These are phyloP conservation scores for Phyllotreta striolata DNA, from an alignment of 2,888 invertebrate species.

Conservation along the genomic window DNA sequence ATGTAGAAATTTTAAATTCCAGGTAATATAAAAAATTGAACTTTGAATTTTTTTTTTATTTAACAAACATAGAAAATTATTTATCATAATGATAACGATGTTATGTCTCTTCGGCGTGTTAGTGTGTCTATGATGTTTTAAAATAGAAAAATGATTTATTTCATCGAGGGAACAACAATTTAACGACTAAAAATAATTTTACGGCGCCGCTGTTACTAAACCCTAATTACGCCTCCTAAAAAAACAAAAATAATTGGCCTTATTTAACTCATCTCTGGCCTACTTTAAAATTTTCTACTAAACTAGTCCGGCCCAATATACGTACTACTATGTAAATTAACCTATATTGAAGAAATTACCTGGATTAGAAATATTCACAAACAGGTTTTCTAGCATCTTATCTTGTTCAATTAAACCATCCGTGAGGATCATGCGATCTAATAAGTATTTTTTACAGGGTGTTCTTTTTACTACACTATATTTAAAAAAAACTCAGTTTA, in stretches of 20 bases:
- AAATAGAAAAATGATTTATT: neutral
- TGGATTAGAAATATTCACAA: constrained; percentile 48
- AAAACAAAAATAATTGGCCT: constrained; percentile 16
- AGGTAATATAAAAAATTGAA: too few species aligned
- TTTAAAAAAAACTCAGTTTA: neutral
- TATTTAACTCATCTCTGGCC: constrained; percentile 28
- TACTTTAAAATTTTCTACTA: constrained; percentile 36
- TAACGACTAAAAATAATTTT: neutral
- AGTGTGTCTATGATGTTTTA: too few species aligned
- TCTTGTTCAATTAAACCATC: constrained; percentile 44
- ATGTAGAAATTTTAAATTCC: too few species aligned
- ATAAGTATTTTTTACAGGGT: constrained; percentile 34
- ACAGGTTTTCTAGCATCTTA: constrained; percentile 46
- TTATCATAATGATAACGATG: too few species aligned
- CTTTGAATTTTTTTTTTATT: too few species aligned
- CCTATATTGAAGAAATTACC: constrained; percentile 46
- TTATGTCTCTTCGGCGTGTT: too few species aligned
- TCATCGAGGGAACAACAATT: neutral
- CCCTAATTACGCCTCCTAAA: constrained; percentile 4
- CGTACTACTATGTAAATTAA: constrained; percentile 46
- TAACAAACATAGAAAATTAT: too few species aligned
- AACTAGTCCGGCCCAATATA: constrained; percentile 43
- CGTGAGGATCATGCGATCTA: constrained; percentile 37
- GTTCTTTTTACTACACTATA: constrained; percentile 3
- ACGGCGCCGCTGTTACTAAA: constrained; percentile 3